Evolutionary conservation across 2,113 vertebrate genomes (phyloP).

Genomic region (Phyllostomus discolor): DNA sequence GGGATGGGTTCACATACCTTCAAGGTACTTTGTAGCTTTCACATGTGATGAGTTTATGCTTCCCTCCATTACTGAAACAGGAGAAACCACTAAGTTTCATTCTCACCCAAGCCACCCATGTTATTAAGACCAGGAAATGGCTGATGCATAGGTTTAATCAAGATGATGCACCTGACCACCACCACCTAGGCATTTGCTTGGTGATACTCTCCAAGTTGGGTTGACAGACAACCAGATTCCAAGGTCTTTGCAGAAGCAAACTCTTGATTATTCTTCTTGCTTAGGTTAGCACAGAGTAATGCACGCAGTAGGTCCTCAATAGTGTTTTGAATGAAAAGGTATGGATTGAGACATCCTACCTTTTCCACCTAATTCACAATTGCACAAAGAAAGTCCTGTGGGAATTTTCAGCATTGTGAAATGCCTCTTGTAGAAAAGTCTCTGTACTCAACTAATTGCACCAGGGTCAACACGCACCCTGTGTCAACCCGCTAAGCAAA

Average conservation of each 20-base stretch:
- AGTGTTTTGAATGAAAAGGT: background rate
- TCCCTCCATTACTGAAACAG: background rate
- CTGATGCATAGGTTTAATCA: background rate
- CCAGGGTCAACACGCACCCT: background rate
- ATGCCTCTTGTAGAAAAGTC: background rate
- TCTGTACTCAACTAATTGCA: background rate
- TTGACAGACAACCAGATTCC: background rate
- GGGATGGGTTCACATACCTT: background rate
- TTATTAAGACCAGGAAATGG: background rate
- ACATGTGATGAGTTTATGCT: background rate
- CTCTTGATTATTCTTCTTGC: background rate
- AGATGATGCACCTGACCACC: background rate
- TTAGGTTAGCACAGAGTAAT: background rate
- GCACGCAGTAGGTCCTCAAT: background rate
- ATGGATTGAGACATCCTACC: background rate
- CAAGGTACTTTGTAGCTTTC: background rate
- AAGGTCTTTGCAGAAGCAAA: background rate
- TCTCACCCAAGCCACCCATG: background rate
- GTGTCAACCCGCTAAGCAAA: background rate
- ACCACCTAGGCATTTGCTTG: background rate
- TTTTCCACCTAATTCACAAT: background rate
- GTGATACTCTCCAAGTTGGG: background rate
- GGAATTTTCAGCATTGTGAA: background rate
- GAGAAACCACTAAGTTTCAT: background rate
- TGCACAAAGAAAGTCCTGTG: background rate